These are phyloP conservation scores for Rhorus exstirpatorius DNA, from an alignment of 2,888 invertebrate genomes.

Conservation along the genomic window DNA sequence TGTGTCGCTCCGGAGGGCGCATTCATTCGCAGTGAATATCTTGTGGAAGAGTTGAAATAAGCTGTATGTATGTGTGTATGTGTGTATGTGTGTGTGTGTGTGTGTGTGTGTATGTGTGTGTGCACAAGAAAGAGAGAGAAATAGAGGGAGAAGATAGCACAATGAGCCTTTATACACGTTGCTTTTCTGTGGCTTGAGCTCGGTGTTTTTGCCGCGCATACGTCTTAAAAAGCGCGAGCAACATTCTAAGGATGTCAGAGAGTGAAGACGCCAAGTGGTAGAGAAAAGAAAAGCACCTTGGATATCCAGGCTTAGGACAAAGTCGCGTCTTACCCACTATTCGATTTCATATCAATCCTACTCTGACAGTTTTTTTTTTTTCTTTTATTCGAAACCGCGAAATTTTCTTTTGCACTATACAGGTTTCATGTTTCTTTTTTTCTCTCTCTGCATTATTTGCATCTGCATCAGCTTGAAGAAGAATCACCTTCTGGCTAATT, in stretches of 20 bases:
- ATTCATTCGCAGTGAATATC: slow-evolving; percentile 82
- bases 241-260: slow-evolving; percentile 66
- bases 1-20: slow-evolving; percentile 82
- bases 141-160: slow-evolving; percentile 71
- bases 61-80: background rate
- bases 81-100: background rate
- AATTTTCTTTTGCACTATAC: no score
- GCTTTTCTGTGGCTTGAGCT: slow-evolving; percentile 75
- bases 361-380: no score
- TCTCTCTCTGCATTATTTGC: slow-evolving; percentile 9
- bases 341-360: no score
- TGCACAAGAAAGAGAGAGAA: background rate
- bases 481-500: no score
- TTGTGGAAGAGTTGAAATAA: slow-evolving; percentile 61
- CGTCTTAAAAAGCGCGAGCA: slow-evolving; percentile 61
- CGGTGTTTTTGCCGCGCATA: slow-evolving; percentile 61
- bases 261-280: slow-evolving; percentile 55
- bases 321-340: slow-evolving; percentile 8
- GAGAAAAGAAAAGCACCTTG: slow-evolving; percentile 45
- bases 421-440: slow-evolving; percentile 1
- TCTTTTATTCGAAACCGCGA: no score
- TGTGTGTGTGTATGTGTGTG: background rate
- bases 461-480: no score
- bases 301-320: slow-evolving; percentile 64
- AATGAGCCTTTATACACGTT: slow-evolving; percentile 77